Conservation (phyloP, 2,113 vertebrate species). For the Buteo buteo region DNA sequence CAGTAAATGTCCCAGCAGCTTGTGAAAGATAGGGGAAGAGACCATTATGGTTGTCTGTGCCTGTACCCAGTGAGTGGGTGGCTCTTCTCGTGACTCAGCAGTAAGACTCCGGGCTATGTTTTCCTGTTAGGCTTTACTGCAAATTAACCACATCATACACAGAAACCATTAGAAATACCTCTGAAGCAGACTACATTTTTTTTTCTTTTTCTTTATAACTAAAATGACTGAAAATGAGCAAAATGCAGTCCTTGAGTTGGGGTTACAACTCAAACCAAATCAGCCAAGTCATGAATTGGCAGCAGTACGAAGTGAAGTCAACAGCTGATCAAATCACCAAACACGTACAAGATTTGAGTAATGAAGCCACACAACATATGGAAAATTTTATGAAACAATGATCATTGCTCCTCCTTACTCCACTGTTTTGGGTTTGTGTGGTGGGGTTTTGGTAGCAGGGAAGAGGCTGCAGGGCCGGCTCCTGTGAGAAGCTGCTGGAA, state of each 20-base stretch:
- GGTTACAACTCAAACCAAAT: neutral
- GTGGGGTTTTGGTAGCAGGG: too few relatives aligned
- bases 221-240: neutral
- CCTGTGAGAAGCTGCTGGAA: too few relatives aligned
- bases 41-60: accelerated
- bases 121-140: neutral
- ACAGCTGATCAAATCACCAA: conserved; percentile 5
- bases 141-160: neutral
- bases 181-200: neutral
- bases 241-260: neutral
- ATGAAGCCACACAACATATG: neutral
- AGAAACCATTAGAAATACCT: neutral
- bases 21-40: neutral
- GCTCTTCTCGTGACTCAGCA: neutral
- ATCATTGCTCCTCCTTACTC: neutral
- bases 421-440: too few relatives aligned
- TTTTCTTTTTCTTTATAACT: neutral
- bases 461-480: too few relatives aligned
- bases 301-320: neutral
- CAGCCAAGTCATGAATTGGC: neutral
- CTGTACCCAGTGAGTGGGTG: neutral
- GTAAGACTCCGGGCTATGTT: neutral
- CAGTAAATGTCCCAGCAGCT: neutral
- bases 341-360: neutral
- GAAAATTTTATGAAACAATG: neutral